These are phyloP conservation scores for Tigriopus californicus DNA, from an alignment of 2,888 invertebrate genomes.

Conservation along the genomic window DNA sequence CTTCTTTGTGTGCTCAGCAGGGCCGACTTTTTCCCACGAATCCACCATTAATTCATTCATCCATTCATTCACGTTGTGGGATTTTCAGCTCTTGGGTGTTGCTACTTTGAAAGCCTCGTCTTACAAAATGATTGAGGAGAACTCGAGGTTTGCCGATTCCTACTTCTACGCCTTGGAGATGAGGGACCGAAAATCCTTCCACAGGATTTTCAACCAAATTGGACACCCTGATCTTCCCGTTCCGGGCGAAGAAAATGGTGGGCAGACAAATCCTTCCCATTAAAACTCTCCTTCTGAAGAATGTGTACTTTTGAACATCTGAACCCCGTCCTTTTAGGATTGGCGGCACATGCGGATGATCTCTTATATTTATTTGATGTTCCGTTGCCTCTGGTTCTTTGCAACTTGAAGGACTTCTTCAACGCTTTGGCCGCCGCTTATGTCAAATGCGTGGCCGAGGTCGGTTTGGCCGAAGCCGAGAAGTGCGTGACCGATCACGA, in stretches of 20 bases:
- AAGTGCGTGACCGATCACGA: background rate
- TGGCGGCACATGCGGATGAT: slow-evolving; percentile 9
- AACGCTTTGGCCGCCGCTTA: slow-evolving; percentile 30
- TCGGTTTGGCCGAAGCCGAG: background rate
- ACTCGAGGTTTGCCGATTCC: background rate
- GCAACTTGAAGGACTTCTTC: background rate
- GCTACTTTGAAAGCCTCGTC: background rate
- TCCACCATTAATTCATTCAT: no score
- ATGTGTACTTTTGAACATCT: no score
- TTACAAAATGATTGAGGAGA: background rate
- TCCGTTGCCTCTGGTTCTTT: background rate
- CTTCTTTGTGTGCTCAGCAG: no score
- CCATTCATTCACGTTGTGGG: no score
- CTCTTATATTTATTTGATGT: slow-evolving; percentile 5
- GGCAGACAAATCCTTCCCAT: no score
- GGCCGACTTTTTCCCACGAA: no score
- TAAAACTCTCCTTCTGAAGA: no score
- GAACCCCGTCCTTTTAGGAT: no score
- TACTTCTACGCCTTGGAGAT: slow-evolving; percentile 18
- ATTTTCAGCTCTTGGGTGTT: background rate
- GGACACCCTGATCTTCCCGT: background rate
- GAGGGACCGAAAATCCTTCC: slow-evolving; percentile 16
- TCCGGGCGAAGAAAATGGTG: no score
- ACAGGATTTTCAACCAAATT: slow-evolving; percentile 15
- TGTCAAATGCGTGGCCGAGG: slow-evolving; percentile 25